These are phyloP conservation scores for Neelides folsomi DNA, from an alignment of 2,888 invertebrate species.

Conservation along the genomic window DNA sequence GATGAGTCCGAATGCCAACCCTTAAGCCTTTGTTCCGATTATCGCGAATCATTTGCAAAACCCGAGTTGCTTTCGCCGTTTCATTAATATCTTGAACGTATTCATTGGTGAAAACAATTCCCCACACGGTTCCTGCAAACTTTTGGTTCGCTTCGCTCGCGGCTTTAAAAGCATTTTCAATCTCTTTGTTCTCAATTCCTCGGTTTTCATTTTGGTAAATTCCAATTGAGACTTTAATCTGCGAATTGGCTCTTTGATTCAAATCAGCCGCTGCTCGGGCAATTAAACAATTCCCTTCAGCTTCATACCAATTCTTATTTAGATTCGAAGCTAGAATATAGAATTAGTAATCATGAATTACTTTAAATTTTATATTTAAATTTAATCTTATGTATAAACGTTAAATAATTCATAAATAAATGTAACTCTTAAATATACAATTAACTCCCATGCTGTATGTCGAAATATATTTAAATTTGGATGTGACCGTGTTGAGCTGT, in stretches of 20 bases:
- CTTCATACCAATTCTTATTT: constrained; percentile 24
- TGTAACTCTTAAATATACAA: too few species aligned
- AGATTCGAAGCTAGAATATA: constrained; percentile 15
- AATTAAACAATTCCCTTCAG: constrained; percentile 25
- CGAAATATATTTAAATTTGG: constrained; percentile 17
- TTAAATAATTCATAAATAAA: too few species aligned
- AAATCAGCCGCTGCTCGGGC: constrained; percentile 27
- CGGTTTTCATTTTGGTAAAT: constrained; percentile 18
- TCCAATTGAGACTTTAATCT: constrained; percentile 21
- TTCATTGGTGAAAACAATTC: constrained; percentile 28
- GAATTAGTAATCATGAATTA: too few species aligned
- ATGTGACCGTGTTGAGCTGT: constrained; percentile 20
- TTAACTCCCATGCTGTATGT: constrained; percentile 29
- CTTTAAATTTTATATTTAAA: too few species aligned
- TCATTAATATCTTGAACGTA: constrained; percentile 11
- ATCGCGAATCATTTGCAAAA: constrained; percentile 23
- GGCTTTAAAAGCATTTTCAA: constrained; percentile 27
- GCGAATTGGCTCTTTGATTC: constrained; percentile 14
- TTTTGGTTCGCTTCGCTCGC: constrained; percentile 25
- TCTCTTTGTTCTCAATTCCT: constrained; percentile 17
- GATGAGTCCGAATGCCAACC: constrained; percentile 26
- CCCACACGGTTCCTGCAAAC: constrained; percentile 25
- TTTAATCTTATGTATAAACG: too few species aligned
- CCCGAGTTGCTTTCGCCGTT: constrained; percentile 3
- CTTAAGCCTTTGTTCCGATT: constrained; percentile 20